A percentile compares a stretch with the other conserved stretches of the same genome.
These are phyloP conservation scores for Campylorhamphus procurvoides DNA, from an alignment of 2,113 vertebrate species.

Conservation along the genomic window DNA sequence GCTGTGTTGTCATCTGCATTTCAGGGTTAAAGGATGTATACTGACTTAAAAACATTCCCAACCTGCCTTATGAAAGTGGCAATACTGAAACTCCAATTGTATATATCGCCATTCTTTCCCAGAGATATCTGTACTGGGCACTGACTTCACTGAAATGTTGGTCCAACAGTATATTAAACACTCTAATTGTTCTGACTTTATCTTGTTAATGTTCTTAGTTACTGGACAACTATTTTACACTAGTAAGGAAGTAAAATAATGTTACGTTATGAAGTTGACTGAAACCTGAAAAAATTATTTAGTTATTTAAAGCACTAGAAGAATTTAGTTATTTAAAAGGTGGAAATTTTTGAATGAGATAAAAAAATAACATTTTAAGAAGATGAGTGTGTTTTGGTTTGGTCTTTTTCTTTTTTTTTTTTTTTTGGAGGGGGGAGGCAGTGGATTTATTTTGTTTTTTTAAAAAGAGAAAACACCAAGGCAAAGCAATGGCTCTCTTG, in stretches of 20 bases:
- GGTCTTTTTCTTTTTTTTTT: neutral
- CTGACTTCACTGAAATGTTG: neutral
- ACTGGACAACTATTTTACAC: neutral
- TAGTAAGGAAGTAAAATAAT: neutral
- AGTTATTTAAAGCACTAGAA: neutral
- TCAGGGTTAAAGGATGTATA: neutral
- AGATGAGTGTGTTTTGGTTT: neutral
- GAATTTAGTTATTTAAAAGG: neutral
- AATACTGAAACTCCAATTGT: neutral
- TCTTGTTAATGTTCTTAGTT: neutral
- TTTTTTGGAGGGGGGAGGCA: accelerated
- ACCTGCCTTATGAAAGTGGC: accelerated
- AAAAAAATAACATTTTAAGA: neutral
- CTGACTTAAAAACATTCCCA: neutral
- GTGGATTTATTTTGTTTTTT: neutral
- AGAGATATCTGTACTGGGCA: neutral
- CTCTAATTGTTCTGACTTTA: neutral
- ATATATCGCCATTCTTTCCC: neutral
- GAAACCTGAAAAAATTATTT: neutral
- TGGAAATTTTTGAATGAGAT: neutral
- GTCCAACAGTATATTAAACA: neutral
- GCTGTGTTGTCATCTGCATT: neutral
- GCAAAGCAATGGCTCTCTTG: neutral
- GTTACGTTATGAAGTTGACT: neutral
- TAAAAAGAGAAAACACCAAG: neutral